Base-by-base conservation (phyloP, 37 sponge, comb jelly and placozoan genomes). In the Hormiphora californensis region DNA sequence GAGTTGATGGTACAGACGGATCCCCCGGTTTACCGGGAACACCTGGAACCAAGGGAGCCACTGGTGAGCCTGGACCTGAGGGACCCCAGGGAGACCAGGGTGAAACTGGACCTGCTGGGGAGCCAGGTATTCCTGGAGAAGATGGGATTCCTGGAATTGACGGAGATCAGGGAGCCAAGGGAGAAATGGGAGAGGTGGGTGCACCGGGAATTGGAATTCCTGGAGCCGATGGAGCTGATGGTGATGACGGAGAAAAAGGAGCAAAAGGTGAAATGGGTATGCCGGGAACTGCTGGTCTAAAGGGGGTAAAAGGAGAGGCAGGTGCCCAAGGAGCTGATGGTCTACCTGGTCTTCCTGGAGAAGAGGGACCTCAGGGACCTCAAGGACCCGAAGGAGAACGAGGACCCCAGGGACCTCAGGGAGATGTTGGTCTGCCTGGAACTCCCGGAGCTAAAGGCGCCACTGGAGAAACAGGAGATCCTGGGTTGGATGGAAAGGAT, bases 281-380 rank as follows among this genome's bases (percentile, higher is more conserved):
- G 17, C 11, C 5, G 59, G 59, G 59, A 19, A 23, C 59, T 19
- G 59, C 19, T 57, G 59, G 59, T n/a, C n/a, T n/a, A n/a, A 57
- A 57, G 59, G 59, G 59, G 5, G 59, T 57, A 4, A 7, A 4
- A 12, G 59, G 59, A 57, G n/a, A n/a, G n/a, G n/a, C n/a, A n/a
- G n/a, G n/a, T n/a, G n/a, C n/a, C n/a, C n/a, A n/a, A n/a, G 81
- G 81, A 73, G 46, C 43, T 39, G 23, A 73, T 11, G 81, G 81
- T 32, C 46, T n/a, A n/a, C n/a, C n/a, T n/a, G n/a, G n/a, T n/a
- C n/a, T n/a, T n/a, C n/a, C n/a, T n/a, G n/a, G n/a, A n/a, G n/a
- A n/a, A n/a, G n/a, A 54, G 67, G 67, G 36, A 63, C 21, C 17
- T 32, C 51, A 37, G 32, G 68, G 51, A 37, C 4, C 43, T 19